Conservation (phyloP, 2,113 vertebrate species). For the Labrus mixtus region DNA sequence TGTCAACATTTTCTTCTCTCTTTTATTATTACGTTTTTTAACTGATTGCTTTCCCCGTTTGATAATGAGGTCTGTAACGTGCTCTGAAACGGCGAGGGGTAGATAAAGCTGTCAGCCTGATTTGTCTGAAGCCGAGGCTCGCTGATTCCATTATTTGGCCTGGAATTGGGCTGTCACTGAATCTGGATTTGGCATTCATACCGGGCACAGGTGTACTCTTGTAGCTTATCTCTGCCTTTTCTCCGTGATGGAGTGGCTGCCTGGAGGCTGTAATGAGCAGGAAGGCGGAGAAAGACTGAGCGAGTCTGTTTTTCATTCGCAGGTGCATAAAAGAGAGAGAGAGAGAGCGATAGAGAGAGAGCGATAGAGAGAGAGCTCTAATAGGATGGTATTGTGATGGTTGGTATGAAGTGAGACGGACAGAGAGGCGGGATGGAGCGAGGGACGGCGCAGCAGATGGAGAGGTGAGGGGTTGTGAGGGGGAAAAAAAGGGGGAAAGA, state of each 20-base stretch:
- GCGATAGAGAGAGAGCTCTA: constrained; percentile 16
- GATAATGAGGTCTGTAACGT: constrained; percentile 62
- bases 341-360: constrained; percentile 34
- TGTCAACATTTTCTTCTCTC: constrained; percentile 45
- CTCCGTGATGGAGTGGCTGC: constrained; percentile 74
- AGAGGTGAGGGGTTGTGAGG: constrained; percentile 59
- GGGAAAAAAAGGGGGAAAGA: constrained; percentile 17
- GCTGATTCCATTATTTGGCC: constrained; percentile 74
- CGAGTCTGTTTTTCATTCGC: constrained; percentile 72
- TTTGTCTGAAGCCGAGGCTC: constrained; percentile 64
- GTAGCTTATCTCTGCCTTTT: constrained; percentile 71
- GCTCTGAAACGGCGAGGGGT: constrained; percentile 54
- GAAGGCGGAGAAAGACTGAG: constrained; percentile 70
- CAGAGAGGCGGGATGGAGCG: constrained; percentile 42
- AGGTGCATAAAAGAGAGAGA: constrained; percentile 62
- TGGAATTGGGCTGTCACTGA: constrained; percentile 66
- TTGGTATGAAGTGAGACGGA: constrained; percentile 54
- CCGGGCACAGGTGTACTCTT: constrained; percentile 73
- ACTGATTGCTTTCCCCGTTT: constrained; percentile 66
- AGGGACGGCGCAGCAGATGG: constrained; percentile 66
- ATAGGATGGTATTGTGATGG: constrained; percentile 49
- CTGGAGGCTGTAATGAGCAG: constrained; percentile 70
- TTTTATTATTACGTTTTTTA: neutral
- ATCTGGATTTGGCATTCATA: constrained; percentile 71
- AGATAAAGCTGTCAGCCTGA: constrained; percentile 71